phyloP scores from a whole-genome alignment of 2,797 vertebrate species.

The Hipposideros larvatus region DNA sequence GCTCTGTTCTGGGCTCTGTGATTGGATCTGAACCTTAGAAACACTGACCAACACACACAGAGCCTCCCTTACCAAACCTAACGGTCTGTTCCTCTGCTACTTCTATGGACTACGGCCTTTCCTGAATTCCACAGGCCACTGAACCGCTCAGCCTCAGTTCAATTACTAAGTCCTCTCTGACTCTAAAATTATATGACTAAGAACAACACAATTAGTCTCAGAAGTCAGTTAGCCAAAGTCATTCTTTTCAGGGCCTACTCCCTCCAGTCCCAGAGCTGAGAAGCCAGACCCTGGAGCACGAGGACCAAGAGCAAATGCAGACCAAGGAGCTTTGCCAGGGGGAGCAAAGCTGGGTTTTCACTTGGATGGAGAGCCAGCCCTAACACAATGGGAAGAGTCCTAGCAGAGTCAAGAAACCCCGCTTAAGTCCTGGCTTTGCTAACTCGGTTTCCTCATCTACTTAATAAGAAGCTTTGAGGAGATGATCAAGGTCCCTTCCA shows the following conservation, averaged over 20 bases:
- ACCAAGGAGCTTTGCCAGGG: background rate
- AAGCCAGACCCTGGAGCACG: background rate
- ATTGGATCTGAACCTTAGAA: background rate
- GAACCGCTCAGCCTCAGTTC: background rate
- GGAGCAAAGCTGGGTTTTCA: background rate
- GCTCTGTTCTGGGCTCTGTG: background rate
- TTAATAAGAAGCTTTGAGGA: background rate
- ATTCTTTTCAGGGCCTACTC: background rate
- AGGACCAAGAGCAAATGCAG: background rate
- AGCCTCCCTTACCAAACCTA: background rate
- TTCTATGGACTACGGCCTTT: accelerated
- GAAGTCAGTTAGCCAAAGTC: background rate
- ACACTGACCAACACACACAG: background rate
- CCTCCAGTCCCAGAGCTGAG: background rate
- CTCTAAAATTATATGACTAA: background rate
- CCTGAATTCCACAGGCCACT: background rate
- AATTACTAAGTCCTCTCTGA: background rate
- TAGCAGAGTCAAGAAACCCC: background rate
- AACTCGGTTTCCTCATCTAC: background rate
- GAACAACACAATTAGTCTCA: background rate
- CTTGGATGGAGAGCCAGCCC: background rate
- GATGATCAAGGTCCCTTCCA: background rate
- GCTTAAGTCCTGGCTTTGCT: background rate
- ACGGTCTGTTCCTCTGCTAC: background rate
- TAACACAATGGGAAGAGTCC: background rate